Evolutionary conservation across 2,888 invertebrate species (phyloP).

Genomic region (Blera fallax): DNA sequence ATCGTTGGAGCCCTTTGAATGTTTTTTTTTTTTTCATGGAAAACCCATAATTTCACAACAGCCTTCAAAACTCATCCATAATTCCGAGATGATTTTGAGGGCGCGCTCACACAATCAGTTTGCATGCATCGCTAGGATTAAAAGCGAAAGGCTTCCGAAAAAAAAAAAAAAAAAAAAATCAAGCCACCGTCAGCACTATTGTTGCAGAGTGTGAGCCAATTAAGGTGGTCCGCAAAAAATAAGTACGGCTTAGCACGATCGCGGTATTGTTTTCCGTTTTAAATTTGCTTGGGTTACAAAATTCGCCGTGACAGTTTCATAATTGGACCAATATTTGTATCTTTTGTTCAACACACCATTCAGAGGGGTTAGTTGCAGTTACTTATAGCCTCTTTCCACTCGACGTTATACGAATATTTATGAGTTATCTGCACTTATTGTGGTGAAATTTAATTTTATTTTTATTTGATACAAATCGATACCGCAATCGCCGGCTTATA

Average conservation of each 20-base stretch:
- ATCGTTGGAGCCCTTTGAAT: constrained; percentile 8
- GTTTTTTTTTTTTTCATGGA: background rate
- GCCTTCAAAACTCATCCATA: constrained; percentile 30
- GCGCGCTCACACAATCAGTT: constrained; percentile 33
- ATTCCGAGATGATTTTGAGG: constrained; percentile 19
- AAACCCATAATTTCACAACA: constrained; percentile 27
- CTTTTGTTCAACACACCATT: constrained; percentile 11
- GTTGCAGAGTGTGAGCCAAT: constrained; percentile 32
- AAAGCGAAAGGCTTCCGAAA: constrained; percentile 60
- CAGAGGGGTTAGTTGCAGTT: background rate
- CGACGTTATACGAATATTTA: background rate
- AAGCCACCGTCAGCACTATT: background rate
- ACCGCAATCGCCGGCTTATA: constrained; percentile 32
- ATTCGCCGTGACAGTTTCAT: constrained; percentile 68
- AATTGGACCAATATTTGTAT: constrained; percentile 63
- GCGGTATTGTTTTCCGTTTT: constrained; percentile 31
- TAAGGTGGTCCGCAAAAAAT: constrained; percentile 38
- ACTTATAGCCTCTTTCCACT: background rate
- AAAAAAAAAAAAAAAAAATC: too few species aligned
- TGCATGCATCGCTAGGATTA: constrained; percentile 59
- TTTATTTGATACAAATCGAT: constrained; percentile 50
- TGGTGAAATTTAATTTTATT: constrained; percentile 22
- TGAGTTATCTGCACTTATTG: constrained; percentile 5
- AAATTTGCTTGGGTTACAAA: constrained; percentile 49
- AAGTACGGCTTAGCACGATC: constrained; percentile 50